A percentile compares a stretch with the other conserved stretches of the same genome.
Evolutionary conservation across 2,888 invertebrate genomes (phyloP).

Genomic region (Tanypteryx hageni): DNA sequence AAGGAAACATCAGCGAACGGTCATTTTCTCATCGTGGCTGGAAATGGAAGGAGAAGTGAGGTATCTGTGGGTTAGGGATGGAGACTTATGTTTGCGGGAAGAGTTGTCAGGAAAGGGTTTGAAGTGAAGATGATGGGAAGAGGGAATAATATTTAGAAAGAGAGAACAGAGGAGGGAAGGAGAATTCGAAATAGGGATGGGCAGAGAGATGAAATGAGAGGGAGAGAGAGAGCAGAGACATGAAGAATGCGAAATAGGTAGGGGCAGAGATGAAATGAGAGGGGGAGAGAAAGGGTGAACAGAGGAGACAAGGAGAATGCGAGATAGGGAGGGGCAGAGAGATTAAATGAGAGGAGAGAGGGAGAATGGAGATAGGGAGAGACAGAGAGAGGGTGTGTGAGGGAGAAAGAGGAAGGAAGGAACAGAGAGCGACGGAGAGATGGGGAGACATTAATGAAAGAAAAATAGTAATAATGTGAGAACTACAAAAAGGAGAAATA

Average conservation of each 20-base stretch:
- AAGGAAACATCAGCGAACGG: slow-evolving; percentile 51
- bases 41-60: not conserved
- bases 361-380: too few relatives aligned
- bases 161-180: not conserved
- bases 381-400: not conserved
- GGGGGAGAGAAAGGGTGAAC: not conserved
- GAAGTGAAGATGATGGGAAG: not conserved
- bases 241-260: too few relatives aligned
- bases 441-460: not conserved
- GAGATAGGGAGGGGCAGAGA: too few relatives aligned
- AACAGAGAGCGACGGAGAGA: not conserved
- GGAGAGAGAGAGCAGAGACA: not conserved
- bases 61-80: not conserved
- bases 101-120: not conserved
- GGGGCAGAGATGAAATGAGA: not conserved
- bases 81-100: not conserved
- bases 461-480: too few relatives aligned
- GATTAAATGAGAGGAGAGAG: not conserved
- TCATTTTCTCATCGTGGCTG: not conserved
- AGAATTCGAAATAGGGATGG: not conserved
- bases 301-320: not conserved
- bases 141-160: not conserved
- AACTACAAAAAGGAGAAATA: too few relatives aligned
- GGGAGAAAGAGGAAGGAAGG: not conserved
- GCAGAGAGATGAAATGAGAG: not conserved